Percentiles rank a stretch among this genome's conserved stretches.
Conservation (phyloP, 2,797 vertebrate species). For the Pseudomugil tenellus region DNA sequence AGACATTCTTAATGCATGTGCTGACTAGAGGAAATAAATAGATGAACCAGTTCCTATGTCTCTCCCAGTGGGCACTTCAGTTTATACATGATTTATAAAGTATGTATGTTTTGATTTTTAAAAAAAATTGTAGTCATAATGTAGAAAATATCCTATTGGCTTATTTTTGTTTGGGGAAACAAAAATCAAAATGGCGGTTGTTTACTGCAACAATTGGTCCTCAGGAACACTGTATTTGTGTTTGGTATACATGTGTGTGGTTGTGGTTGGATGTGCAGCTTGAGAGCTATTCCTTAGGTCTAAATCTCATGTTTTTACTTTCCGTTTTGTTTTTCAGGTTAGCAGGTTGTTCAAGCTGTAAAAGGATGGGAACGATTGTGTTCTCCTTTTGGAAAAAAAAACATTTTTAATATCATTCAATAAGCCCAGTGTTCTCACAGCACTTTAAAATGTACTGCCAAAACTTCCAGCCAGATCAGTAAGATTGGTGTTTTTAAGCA, state of each 20-base stretch:
- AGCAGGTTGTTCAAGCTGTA: slow-evolving; percentile 58
- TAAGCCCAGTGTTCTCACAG: slow-evolving; percentile 69
- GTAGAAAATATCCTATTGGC: slow-evolving; percentile 77
- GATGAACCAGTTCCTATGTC: slow-evolving; percentile 66
- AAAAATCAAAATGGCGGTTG: slow-evolving; percentile 76
- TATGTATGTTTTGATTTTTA: slow-evolving; percentile 81
- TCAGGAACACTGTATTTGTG: slow-evolving; percentile 80
- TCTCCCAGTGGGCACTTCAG: slow-evolving; percentile 67
- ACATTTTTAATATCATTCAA: slow-evolving; percentile 42
- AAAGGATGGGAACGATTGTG: slow-evolving; percentile 50
- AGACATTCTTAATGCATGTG: slow-evolving; percentile 78
- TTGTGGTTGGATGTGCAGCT: slow-evolving; percentile 64
- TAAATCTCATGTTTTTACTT: slow-evolving; percentile 62
- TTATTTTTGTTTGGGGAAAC: slow-evolving; percentile 77
- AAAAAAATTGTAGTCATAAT: slow-evolving; percentile 75
- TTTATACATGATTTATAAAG: slow-evolving; percentile 75
- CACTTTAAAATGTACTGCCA: slow-evolving; percentile 80
- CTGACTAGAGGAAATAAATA: slow-evolving; percentile 71
- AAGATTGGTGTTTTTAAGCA: slow-evolving; percentile 43
- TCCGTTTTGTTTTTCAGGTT: slow-evolving; percentile 48
- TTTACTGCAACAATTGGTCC: slow-evolving; percentile 74
- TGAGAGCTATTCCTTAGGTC: slow-evolving; percentile 64
- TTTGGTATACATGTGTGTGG: slow-evolving; percentile 61
- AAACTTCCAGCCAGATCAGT: slow-evolving; percentile 57
- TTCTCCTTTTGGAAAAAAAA: slow-evolving; percentile 54